phyloP scores from a whole-genome alignment of 2,113 vertebrate species.

The Nycticorax nycticorax region DNA sequence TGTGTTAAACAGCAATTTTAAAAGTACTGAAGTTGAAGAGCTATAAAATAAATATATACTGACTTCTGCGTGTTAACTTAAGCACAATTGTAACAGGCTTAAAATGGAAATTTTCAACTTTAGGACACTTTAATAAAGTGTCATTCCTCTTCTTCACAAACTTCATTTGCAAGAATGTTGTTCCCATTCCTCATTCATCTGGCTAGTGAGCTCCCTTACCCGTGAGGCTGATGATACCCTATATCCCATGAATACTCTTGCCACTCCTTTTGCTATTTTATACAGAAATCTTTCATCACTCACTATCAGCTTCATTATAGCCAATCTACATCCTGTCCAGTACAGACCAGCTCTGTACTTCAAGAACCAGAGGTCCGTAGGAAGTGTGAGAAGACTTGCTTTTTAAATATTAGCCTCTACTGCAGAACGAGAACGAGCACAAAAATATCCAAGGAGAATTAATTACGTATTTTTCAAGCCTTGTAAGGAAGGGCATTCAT shows the following conservation, averaged over 20 bases:
- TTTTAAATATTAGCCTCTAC: neutral
- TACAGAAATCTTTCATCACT: neutral
- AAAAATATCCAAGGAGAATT: neutral
- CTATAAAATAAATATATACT: neutral
- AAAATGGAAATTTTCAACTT: neutral
- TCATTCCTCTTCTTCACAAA: neutral
- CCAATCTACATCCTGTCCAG: neutral
- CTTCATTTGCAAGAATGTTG: neutral
- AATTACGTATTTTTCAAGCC: neutral
- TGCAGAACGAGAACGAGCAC: neutral
- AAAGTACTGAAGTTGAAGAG: neutral
- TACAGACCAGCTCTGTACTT: neutral
- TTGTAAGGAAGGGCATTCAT: neutral
- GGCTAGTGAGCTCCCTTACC: fast-evolving
- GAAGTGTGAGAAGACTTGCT: neutral
- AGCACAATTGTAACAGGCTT: neutral
- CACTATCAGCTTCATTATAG: neutral
- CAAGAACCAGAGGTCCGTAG: neutral
- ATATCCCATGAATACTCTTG: neutral
- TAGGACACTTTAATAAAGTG: neutral
- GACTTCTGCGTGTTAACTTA: neutral
- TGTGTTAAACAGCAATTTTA: neutral
- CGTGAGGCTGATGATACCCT: neutral
- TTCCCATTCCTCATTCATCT: neutral
- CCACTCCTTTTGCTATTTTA: neutral